These are phyloP conservation scores for Ptychochromis oligacanthus DNA, from an alignment of 2,113 vertebrate species.

Conservation along the genomic window DNA sequence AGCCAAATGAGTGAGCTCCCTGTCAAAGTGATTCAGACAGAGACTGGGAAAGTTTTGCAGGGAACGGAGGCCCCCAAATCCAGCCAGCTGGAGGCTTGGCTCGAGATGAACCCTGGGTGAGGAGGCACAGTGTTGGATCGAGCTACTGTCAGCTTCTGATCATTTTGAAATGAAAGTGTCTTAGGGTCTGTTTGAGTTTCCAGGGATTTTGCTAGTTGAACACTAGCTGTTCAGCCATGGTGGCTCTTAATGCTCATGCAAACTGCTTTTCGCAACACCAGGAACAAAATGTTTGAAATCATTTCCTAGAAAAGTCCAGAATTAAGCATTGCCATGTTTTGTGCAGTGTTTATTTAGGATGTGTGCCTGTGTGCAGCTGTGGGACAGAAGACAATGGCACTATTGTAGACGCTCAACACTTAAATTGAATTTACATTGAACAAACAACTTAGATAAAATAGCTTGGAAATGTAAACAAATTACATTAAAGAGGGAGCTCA, in stretches of 20 bases:
- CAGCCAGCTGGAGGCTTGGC: conserved; percentile 97
- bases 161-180: background rate
- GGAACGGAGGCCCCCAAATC: conserved; percentile 97
- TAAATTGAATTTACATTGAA: no score
- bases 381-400: background rate
- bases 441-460: no score
- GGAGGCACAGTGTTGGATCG: background rate
- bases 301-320: background rate
- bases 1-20: conserved; percentile 99
- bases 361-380: no score
- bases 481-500: no score
- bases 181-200: accelerated
- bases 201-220: background rate
- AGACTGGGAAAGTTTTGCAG: conserved; percentile 95
- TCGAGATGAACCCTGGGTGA: conserved; percentile 99
- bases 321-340: background rate
- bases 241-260: background rate
- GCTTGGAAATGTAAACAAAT: no score
- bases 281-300: accelerated
- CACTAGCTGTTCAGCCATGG: background rate
- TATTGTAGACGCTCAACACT: background rate
- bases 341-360: background rate
- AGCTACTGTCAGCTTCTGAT: background rate
- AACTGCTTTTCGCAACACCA: background rate
- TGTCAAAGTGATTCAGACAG: conserved; percentile 97